Evolutionary conservation across 2,797 vertebrate genomes (phyloP), one percentile per base, ranked within the genome.

Genomic region (Tachyglossus aculeatus): DNA sequence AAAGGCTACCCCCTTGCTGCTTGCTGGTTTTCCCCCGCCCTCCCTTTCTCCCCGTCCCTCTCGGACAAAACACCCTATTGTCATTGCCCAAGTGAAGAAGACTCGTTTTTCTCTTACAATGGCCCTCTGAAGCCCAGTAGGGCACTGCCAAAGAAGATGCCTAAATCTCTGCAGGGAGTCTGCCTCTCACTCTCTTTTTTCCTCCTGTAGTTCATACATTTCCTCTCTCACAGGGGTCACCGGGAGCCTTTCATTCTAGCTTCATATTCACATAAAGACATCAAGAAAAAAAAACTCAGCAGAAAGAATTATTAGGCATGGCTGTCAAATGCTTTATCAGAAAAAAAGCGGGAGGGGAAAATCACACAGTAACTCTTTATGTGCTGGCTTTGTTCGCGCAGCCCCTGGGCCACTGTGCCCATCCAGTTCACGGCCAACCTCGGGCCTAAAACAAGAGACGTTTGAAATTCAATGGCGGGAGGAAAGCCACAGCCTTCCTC

Each of bases 221-320:
- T 82, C 87, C 94, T 94, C 96, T 95, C 95, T 94, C 92, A 88
- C 84, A 90, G 94, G 95, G 96, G 96, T 96, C 96, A 96, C 94
- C 94, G 91, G 86, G 87, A 86, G 92, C 94, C 92, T 96, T 98
- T 98, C 96, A 97, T 91, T 90, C 86, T 18, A 90, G 96, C 95
- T 94, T 96, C 95, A 95, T 94, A 94, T 95, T 93, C 88, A 89
- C 94, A 98, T 97, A 96, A 98, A 98, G 96, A 98, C 96, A 96
- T 98, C 97, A 98, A 95, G 95, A 86, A 93, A 92, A 94, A 90
- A 91, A 94, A 93, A 93, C 89, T 94, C 94, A 90, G 94, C 94
- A 95, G 95, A 97, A 95, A 96, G 96, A 97, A 96, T 97, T 98
- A 96, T 97, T 98, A 95, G 96, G 94, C 96, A 98, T 95, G 96